These are phyloP conservation scores for Chalcis sispes DNA, from an alignment of 2,888 invertebrate species.

Conservation along the genomic window DNA sequence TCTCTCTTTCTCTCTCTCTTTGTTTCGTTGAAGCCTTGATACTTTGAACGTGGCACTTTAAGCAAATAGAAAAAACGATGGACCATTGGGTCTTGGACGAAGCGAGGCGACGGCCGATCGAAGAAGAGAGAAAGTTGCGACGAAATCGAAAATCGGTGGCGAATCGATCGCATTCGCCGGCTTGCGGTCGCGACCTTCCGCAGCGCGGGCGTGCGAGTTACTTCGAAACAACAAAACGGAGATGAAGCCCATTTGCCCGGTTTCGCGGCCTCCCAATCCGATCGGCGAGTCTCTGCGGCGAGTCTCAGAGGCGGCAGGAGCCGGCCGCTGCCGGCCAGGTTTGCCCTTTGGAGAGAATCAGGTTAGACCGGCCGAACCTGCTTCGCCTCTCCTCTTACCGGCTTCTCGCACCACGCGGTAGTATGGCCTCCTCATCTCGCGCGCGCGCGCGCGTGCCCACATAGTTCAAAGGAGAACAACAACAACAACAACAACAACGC, in stretches of 20 bases:
- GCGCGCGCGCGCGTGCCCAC: slow-evolving; percentile 56
- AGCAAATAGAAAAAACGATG: too few relatives aligned
- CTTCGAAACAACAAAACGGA: slow-evolving; percentile 37
- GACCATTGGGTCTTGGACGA: too few relatives aligned
- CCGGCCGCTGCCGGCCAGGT: slow-evolving; percentile 41
- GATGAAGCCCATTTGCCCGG: slow-evolving; percentile 23
- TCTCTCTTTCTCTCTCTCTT: background rate
- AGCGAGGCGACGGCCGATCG: too few relatives aligned
- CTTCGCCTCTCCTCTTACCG: slow-evolving; percentile 64
- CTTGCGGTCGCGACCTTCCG: slow-evolving; percentile 10
- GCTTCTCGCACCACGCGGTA: slow-evolving; percentile 60
- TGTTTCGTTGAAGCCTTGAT: too few relatives aligned
- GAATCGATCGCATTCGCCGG: background rate
- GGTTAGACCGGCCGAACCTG: slow-evolving; percentile 77
- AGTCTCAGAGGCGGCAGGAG: slow-evolving; percentile 37
- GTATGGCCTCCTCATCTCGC: too few relatives aligned
- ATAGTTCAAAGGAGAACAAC: slow-evolving; percentile 60
- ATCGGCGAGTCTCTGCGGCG: slow-evolving; percentile 34
- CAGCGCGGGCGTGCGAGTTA: slow-evolving; percentile 25
- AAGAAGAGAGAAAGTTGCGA: too few relatives aligned
- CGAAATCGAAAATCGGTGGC: too few relatives aligned
- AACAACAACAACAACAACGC: slow-evolving; percentile 36
- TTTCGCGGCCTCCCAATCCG: slow-evolving; percentile 48
- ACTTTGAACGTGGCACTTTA: too few relatives aligned
- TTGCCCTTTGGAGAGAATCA: slow-evolving; percentile 68